Base-by-base conservation (phyloP, 1,140 invertebrate species). In the Pseudobourletiella spinata region DNA sequence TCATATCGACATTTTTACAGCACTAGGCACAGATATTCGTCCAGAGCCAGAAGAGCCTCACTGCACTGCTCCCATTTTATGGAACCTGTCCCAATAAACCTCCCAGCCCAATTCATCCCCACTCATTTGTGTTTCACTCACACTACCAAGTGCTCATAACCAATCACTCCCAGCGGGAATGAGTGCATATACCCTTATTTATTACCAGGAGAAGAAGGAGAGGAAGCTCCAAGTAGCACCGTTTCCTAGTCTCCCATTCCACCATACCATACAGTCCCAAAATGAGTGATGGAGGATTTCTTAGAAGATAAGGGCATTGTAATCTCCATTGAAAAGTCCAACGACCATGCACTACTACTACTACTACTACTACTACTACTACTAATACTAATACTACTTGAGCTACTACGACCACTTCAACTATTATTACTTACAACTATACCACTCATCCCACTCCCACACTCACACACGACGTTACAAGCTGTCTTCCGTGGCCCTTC, bases 1-100 rank as follows among this genome's bases (percentile, higher is more conserved):
- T 55, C 52, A 55, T 22, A 30, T n/a, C n/a, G 52, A 55, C 52
- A 55, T 55, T 55, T 55, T 55, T 32, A 55, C 52, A 55, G 24
- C 52, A n/a, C n/a, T n/a, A n/a, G n/a, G n/a, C n/a, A n/a, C n/a
- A n/a, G n/a, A n/a, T n/a, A n/a, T n/a, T n/a, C n/a, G n/a, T n/a
- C n/a, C n/a, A n/a, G n/a, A n/a, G n/a, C n/a, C n/a, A n/a, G n/a
- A n/a, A n/a, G n/a, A 55, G 28, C 8, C n/a, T 32, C 16, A 30
- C 30, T 18, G n/a, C 3, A 30, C n/a, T 51, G 48, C 28, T 25
- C 28, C 8, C 14, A 51, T 51, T 51, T 51, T 51, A 51, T 51
- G 24, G 48, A 51, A 51, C 22, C 6, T 26, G 25, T 51, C 48
- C 44, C 48, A 51, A 51, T 51, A 51, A 51, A 51, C 48, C 48